phyloP scores from a whole-genome alignment of 2,113 vertebrate species.

The Petrocephalus zakoni region DNA sequence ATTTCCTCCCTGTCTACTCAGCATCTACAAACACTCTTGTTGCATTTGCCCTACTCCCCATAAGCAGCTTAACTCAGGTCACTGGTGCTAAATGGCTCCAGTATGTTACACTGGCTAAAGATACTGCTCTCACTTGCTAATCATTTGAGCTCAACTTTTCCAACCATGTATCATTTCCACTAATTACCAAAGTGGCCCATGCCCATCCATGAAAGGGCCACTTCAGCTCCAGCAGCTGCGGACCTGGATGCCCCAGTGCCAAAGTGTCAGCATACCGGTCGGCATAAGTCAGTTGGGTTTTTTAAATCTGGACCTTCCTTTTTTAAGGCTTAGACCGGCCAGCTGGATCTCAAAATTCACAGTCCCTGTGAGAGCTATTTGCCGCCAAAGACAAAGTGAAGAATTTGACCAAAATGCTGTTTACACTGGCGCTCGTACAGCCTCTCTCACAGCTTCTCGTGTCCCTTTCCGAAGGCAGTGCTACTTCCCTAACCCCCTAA shows the following conservation, averaged over 20 bases:
- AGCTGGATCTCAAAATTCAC: constrained; percentile 17
- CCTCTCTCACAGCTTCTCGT: constrained; percentile 17
- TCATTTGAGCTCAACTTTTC: constrained; percentile 24
- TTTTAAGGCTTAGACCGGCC: constrained; percentile 2
- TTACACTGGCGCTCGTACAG: constrained; percentile 19
- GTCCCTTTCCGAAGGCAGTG: constrained; percentile 1
- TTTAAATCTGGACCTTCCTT: constrained; percentile 10
- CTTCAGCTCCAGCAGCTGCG: neutral
- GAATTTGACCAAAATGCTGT: constrained; percentile 23
- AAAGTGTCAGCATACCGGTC: neutral
- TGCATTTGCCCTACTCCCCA: neutral
- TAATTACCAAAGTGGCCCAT: constrained; percentile 8
- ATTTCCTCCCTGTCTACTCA: neutral
- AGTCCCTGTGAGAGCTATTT: constrained; percentile 5
- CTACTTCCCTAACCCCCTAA: constrained; percentile 15
- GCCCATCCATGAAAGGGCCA: constrained; percentile 3
- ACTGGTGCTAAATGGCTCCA: neutral
- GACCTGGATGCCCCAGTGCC: constrained; percentile 1
- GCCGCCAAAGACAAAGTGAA: constrained; percentile 13
- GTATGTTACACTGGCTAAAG: neutral
- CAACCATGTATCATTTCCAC: constrained; percentile 18
- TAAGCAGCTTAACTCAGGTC: neutral
- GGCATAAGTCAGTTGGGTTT: constrained; percentile 7
- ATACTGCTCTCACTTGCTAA: neutral
- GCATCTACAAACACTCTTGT: neutral